phyloP scores from a whole-genome alignment of 37 sponge, comb jelly and placozoan genomes.

The Amphimedon queenslandica region DNA sequence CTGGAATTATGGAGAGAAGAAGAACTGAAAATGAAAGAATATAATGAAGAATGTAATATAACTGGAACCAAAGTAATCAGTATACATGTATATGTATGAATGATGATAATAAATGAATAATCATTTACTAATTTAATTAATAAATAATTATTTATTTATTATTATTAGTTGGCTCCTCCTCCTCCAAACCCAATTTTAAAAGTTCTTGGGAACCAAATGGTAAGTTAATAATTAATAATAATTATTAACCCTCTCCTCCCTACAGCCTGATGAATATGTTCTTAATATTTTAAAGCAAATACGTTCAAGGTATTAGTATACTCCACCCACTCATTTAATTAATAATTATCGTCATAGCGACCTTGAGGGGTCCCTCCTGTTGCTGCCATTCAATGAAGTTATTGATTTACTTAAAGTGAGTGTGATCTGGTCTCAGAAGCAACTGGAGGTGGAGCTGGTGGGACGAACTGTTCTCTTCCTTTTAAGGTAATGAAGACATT shows the following conservation, averaged over 20 bases:
- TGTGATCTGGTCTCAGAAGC: too few relatives aligned
- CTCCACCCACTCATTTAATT: too few relatives aligned
- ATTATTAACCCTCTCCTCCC: too few relatives aligned
- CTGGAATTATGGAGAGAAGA: constrained; percentile 73
- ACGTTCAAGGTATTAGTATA: too few relatives aligned
- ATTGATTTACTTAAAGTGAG: constrained; percentile 51
- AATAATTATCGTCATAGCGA: constrained; percentile 65
- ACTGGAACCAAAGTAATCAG: constrained; percentile 46
- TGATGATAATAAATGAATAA: background rate
- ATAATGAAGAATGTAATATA: constrained; percentile 28
- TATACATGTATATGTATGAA: too few relatives aligned
- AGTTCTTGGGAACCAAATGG: constrained; percentile 61
- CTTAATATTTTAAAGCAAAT: too few relatives aligned
- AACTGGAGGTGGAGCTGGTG: too few relatives aligned
- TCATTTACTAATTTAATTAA: too few relatives aligned
- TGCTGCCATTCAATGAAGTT: constrained; percentile 80
- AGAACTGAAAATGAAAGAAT: constrained; percentile 31
- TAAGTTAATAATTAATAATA: constrained; percentile 1
- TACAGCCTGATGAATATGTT: too few relatives aligned
- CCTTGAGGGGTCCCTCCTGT: constrained; percentile 85
- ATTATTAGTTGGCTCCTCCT: constrained; percentile 56
- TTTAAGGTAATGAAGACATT: too few relatives aligned
- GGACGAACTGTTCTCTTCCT: too few relatives aligned
- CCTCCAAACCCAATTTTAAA: constrained; percentile 55
- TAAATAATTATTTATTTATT: too few relatives aligned